phyloP scores from a whole-genome alignment of 2,797 vertebrate species.

The Eulemur mongoz region DNA sequence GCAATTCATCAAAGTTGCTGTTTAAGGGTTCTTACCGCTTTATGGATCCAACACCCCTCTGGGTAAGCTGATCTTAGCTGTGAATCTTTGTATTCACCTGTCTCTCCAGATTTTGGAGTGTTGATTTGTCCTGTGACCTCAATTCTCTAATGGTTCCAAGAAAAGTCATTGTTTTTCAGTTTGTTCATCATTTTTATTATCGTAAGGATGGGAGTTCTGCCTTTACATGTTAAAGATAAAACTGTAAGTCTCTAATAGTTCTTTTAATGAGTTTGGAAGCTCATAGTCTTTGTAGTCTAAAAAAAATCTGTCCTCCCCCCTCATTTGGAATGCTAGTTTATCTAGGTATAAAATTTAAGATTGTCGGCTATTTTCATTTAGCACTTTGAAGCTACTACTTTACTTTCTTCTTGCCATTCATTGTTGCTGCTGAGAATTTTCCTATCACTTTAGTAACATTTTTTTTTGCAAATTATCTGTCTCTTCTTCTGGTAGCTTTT shows the following conservation, averaged over 20 bases:
- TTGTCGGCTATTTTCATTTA: neutral
- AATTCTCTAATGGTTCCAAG: neutral
- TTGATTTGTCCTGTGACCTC: neutral
- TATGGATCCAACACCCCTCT: neutral
- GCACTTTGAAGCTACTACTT: neutral
- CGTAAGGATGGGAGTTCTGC: neutral
- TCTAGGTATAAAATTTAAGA: constrained; percentile 58
- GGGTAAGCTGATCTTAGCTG: neutral
- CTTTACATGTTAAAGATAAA: neutral
- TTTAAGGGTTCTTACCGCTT: neutral
- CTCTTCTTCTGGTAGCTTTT: neutral
- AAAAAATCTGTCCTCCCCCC: neutral
- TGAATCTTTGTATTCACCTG: neutral
- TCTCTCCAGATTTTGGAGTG: neutral
- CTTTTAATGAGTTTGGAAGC: neutral
- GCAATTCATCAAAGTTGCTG: neutral
- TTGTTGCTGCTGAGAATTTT: neutral
- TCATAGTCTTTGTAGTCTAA: neutral
- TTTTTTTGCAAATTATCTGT: neutral
- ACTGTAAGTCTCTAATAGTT: neutral
- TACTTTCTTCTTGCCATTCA: neutral
- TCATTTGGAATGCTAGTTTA: constrained; percentile 46
- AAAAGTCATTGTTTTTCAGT: neutral
- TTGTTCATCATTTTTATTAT: constrained; percentile 41
- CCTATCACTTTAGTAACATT: neutral